Base-by-base conservation (phyloP, 2,797 vertebrate species). In the Xiphorhynchus erythropygius region DNA sequence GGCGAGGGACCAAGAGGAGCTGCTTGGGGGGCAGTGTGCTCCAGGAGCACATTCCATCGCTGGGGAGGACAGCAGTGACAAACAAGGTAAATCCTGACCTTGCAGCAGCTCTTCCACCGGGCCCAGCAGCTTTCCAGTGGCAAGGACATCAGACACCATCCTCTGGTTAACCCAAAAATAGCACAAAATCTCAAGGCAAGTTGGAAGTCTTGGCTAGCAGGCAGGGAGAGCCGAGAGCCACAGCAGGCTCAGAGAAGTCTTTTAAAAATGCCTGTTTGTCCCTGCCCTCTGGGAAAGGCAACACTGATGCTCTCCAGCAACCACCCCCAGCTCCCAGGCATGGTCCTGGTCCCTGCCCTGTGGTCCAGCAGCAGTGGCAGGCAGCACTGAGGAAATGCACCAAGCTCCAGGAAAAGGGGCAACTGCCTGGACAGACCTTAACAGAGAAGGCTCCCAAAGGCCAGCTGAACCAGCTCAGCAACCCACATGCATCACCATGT, bases 1-100 rank as follows among this genome's bases (percentile, higher is more conserved):
- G 23, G 18, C 4, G 25, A 7, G 7, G 28, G 2, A 44, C 4
- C 0, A 0, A 62, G 12, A 0, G 0, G 52, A 64, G 59, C 18
- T 21, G 32, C 9, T 32, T 28, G 13, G 1, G 21, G 39, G 28
- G 28, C 60, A 56, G 21, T 10, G 32, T 42, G 37, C 37, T 62
- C 37, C 28, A 32, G 60, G 9, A 69, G 28, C 25, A 1, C 5
- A 0, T 25, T n/a, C n/a, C 41, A 17, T 2, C 1, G 0, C 62
- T 0, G 0, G 5, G 42, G 37, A 73, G 55, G n/a, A 63, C 4
- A 7, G 60, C 9, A 2, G 11, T 24, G 81, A 78, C 35, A 53
- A 59, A 68, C 0, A 0, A 91, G 64, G 44, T 27, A 37, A 41
- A 46, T 56, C 35, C 24, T 0, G 6, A 71, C 53, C 70, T 75